Evolutionary conservation across 2,888 invertebrate species (phyloP).

Genomic region (Pyralis farinalis): DNA sequence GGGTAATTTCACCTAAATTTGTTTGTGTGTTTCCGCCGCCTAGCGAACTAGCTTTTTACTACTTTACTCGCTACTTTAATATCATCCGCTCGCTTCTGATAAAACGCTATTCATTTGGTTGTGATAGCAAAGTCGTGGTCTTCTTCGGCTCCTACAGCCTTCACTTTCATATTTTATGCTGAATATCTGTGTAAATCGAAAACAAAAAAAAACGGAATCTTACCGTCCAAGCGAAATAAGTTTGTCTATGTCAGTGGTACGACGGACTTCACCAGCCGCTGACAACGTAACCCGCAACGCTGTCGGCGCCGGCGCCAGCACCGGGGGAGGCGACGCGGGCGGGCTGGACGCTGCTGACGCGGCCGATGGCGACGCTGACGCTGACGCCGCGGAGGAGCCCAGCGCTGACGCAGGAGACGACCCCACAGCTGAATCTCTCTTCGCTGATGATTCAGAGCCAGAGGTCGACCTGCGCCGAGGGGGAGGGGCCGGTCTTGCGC

Average conservation of each 20-base stretch:
- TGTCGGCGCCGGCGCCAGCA: conserved; percentile 30
- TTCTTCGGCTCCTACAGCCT: no score
- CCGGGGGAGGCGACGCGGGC: conserved; percentile 30
- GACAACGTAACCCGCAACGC: conserved; percentile 79
- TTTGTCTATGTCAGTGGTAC: conserved; percentile 60
- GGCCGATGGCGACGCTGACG: conserved; percentile 75
- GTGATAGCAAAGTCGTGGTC: no score
- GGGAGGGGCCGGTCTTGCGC: conserved; percentile 53
- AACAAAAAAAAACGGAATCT: no score
- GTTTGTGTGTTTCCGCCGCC: no score
- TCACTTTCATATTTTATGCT: no score
- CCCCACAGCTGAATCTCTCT: conserved; percentile 84
- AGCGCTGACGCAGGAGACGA: conserved; percentile 56
- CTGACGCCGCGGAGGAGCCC: conserved; percentile 67
- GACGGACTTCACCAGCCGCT: conserved; percentile 79
- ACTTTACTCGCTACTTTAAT: no score
- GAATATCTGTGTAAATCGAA: no score
- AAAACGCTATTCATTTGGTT: no score
- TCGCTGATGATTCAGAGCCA: conserved; percentile 55
- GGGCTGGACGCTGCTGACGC: conserved; percentile 74
- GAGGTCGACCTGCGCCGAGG: conserved; percentile 60
- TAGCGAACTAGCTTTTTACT: no score
- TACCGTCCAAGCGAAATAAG: conserved; percentile 57
- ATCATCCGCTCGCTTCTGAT: no score
- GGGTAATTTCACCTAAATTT: no score